Evolutionary conservation across 2,888 invertebrate genomes (phyloP).

Genomic region (Tetanocera ferruginea): DNA sequence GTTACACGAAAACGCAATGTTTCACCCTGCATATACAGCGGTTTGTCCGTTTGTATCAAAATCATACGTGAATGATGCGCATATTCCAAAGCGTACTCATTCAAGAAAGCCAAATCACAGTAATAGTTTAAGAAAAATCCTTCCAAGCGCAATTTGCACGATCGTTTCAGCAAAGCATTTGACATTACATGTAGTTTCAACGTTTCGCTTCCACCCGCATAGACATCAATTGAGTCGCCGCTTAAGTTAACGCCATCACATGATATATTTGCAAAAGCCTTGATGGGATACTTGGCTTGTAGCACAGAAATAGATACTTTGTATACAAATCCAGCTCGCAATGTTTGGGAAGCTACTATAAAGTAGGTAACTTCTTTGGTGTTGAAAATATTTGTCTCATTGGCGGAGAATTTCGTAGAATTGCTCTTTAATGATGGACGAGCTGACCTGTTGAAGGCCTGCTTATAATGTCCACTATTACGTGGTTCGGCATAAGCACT

Average conservation of each 20-base stretch:
- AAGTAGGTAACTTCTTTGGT: constrained; percentile 77
- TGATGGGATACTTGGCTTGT: constrained; percentile 80
- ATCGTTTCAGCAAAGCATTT: constrained; percentile 80
- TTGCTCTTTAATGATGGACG: too few relatives aligned
- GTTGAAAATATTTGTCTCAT: not conserved
- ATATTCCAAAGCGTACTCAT: constrained; percentile 85
- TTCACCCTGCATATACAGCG: constrained; percentile 91
- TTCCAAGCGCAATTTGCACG: constrained; percentile 85
- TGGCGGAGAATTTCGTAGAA: not conserved
- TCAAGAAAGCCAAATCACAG: constrained; percentile 87
- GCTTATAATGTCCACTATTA: not conserved
- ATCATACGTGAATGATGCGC: constrained; percentile 90
- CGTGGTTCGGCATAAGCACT: constrained; percentile 14
- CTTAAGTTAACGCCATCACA: constrained; percentile 88
- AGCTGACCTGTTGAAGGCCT: not conserved
- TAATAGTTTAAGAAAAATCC: constrained; percentile 75
- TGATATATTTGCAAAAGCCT: constrained; percentile 86
- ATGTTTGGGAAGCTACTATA: constrained; percentile 87
- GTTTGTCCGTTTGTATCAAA: constrained; percentile 92
- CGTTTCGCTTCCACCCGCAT: constrained; percentile 86
- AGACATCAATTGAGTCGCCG: constrained; percentile 81
- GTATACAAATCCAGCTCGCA: constrained; percentile 89
- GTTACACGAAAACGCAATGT: constrained; percentile 89
- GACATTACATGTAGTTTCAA: constrained; percentile 87
- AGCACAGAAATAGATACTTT: constrained; percentile 86